Conservation (phyloP, 2,113 vertebrate species). For the Ictidomys tridecemlineatus region DNA sequence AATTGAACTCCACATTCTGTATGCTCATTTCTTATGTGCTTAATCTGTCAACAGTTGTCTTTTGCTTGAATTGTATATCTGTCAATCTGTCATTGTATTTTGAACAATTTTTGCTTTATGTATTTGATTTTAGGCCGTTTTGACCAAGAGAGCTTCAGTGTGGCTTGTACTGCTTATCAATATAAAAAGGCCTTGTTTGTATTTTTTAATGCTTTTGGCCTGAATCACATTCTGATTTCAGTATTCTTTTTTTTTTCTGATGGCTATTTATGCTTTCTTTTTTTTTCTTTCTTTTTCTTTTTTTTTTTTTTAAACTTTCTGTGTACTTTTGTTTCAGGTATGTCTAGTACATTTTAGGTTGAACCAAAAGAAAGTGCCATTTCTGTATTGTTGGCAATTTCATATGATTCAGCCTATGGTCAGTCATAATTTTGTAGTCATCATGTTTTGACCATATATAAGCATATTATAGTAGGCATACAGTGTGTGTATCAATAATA, state of each 20-base stretch:
- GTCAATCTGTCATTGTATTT: background rate
- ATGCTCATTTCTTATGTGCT: background rate
- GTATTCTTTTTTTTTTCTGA: background rate
- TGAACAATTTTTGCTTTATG: background rate
- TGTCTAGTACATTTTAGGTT: background rate
- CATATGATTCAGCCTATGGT: background rate
- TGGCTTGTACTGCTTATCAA: background rate
- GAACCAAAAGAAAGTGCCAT: background rate
- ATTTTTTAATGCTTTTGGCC: background rate
- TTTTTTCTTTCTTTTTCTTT: fast-evolving
- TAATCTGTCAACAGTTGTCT: background rate
- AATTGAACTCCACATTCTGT: background rate
- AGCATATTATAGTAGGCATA: background rate
- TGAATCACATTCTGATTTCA: background rate
- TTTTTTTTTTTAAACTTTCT: background rate
- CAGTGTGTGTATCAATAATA: background rate
- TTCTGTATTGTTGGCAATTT: background rate
- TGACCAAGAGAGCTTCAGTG: background rate
- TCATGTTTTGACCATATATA: background rate
- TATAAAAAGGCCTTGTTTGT: conserved; percentile 14
- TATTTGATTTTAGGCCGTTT: background rate
- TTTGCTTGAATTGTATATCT: background rate
- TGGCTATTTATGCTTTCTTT: background rate
- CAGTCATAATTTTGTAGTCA: background rate
- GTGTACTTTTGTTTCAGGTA: background rate